These are phyloP conservation scores for Microdon myrmicae DNA, from an alignment of 2,888 invertebrate species.

Conservation along the genomic window DNA sequence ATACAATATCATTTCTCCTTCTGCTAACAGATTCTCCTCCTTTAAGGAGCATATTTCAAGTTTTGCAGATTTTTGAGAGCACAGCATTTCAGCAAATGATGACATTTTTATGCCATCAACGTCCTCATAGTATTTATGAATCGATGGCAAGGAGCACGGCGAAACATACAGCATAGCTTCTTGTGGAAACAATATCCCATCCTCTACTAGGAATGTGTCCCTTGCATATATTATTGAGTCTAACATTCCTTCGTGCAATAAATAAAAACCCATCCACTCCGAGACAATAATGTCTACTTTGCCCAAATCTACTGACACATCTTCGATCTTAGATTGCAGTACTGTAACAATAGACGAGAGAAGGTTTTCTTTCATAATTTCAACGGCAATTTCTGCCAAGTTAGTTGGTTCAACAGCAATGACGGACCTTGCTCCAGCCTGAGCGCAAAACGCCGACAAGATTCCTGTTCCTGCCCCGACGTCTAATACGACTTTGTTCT, in stretches of 20 bases:
- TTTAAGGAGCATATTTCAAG: constrained; percentile 73
- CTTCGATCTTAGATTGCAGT: constrained; percentile 63
- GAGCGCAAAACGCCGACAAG: constrained; percentile 87
- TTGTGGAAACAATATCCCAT: constrained; percentile 81
- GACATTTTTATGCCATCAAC: constrained; percentile 85
- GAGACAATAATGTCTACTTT: constrained; percentile 91
- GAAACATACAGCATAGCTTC: constrained; percentile 71
- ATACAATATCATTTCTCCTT: constrained; percentile 74
- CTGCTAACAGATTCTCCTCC: constrained; percentile 72
- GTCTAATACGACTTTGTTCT: constrained; percentile 84
- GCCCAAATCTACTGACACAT: constrained; percentile 72
- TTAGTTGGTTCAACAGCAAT: constrained; percentile 87
- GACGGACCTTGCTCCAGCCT: constrained; percentile 87
- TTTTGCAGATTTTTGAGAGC: constrained; percentile 72
- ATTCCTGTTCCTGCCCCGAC: constrained; percentile 90
- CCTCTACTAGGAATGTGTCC: constrained; percentile 80
- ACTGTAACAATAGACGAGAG: constrained; percentile 76
- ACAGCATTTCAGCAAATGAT: constrained; percentile 72
- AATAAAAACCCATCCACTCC: constrained; percentile 98
- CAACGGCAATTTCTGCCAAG: constrained; percentile 73
- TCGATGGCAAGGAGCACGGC: constrained; percentile 68
- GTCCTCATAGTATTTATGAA: constrained; percentile 80
- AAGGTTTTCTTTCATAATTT: constrained; percentile 78
- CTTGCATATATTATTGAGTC: constrained; percentile 87
- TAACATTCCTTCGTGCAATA: constrained; percentile 95